These are phyloP conservation scores for Elephantulus edwardii DNA, from an alignment of 2,113 vertebrate genomes.

Conservation along the genomic window DNA sequence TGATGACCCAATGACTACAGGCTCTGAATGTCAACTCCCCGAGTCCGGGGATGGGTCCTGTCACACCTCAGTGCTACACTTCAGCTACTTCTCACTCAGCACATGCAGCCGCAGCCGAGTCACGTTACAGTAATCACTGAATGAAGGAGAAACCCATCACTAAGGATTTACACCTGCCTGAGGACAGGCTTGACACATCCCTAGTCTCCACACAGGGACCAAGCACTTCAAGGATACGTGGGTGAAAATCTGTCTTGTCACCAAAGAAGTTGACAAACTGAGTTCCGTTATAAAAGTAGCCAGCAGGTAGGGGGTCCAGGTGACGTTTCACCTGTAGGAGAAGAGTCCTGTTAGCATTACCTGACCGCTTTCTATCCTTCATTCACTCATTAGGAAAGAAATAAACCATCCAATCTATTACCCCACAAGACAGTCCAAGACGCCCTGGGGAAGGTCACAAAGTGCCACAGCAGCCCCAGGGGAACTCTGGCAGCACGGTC, in stretches of 20 bases:
- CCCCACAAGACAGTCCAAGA: not conserved
- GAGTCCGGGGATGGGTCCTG: not conserved
- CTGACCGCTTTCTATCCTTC: not conserved
- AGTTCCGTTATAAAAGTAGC: conserved; percentile 95
- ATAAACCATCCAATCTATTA: not conserved
- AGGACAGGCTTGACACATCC: not conserved
- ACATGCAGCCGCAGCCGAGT: not conserved
- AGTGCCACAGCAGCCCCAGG: not conserved
- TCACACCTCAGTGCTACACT: not conserved
- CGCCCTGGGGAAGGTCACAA: not conserved
- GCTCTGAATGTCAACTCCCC: not conserved
- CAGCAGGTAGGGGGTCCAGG: conserved; percentile 92
- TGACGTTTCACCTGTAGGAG: conserved; percentile 87
- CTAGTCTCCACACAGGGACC: not conserved
- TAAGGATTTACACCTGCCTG: not conserved
- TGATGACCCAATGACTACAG: not conserved
- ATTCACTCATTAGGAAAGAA: conserved; percentile 40
- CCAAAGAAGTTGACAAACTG: conserved; percentile 96
- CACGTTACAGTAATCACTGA: not conserved
- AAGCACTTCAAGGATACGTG: conserved; percentile 90
- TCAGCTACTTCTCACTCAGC: not conserved
- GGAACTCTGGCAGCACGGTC: too few species aligned
- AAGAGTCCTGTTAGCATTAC: conserved; percentile 53
- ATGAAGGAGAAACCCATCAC: not conserved
- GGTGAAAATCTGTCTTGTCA: conserved; percentile 93